phyloP scores from a whole-genome alignment of 37 sponge, comb jelly and placozoan genomes.

The Oopsacas minuta region DNA sequence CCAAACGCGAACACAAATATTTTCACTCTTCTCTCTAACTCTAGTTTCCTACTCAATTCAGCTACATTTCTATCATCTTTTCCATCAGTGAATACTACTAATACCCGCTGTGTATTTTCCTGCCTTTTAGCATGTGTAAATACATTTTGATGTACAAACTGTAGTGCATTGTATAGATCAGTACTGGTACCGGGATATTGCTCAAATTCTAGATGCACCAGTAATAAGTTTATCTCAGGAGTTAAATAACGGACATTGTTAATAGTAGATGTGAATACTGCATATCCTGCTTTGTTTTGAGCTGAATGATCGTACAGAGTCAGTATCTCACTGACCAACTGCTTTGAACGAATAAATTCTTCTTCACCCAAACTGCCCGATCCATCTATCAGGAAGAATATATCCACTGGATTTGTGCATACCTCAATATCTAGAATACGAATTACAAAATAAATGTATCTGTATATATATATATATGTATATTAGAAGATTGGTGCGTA shows the following conservation, averaged over 20 bases:
- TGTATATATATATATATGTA: neutral
- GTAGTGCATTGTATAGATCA: neutral
- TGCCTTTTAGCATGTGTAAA: neutral
- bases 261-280: neutral
- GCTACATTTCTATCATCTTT: neutral
- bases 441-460: too few species aligned
- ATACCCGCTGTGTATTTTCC: neutral
- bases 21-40: neutral
- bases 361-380: conserved; percentile 17
- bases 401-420: neutral
- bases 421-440: neutral
- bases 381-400: conserved; percentile 2
- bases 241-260: conserved; percentile 4
- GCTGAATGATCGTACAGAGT: neutral
- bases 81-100: neutral
- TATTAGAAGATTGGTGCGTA: neutral
- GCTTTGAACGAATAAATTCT: neutral
- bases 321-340: neutral
- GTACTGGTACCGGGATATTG: neutral
- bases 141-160: conserved; percentile 4
- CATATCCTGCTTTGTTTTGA: neutral
- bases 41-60: neutral
- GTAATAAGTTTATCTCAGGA: neutral
- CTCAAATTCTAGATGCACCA: conserved; percentile 6
- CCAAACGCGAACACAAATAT: neutral